Conservation (phyloP, 2,888 invertebrate species). For the Fissipunctia ypsillon region DNA sequence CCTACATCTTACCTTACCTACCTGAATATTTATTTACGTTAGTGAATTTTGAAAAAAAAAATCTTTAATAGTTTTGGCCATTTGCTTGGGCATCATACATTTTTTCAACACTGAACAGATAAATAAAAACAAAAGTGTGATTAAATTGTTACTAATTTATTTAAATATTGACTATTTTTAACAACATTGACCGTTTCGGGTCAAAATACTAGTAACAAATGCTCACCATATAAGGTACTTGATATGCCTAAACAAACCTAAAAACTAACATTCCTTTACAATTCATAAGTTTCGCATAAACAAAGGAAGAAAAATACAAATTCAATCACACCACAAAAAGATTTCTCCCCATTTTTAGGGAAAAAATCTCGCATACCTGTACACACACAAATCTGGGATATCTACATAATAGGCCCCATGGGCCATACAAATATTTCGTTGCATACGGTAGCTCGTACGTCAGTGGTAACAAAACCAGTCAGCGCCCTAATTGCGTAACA, state of each 20-base stretch:
- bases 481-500: too few relatives aligned
- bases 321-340: background rate
- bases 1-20: too few relatives aligned
- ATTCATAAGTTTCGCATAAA: background rate
- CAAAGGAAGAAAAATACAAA: background rate
- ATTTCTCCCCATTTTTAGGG: background rate
- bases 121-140: background rate
- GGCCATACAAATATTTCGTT: background rate
- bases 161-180: background rate
- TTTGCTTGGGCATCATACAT: too few relatives aligned
- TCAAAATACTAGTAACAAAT: background rate
- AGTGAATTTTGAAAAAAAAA: too few relatives aligned
- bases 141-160: background rate
- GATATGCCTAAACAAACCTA: background rate
- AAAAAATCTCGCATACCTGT: background rate
- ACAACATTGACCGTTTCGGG: background rate
- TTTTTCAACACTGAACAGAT: background rate
- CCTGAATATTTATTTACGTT: too few relatives aligned
- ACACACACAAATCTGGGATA: background rate
- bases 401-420: background rate
- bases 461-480: too few relatives aligned
- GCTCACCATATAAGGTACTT: background rate
- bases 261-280: background rate
- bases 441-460: background rate
- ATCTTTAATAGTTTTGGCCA: too few relatives aligned